phyloP scores from a whole-genome alignment of 1,140 invertebrate genomes.

The Samia ricini region DNA sequence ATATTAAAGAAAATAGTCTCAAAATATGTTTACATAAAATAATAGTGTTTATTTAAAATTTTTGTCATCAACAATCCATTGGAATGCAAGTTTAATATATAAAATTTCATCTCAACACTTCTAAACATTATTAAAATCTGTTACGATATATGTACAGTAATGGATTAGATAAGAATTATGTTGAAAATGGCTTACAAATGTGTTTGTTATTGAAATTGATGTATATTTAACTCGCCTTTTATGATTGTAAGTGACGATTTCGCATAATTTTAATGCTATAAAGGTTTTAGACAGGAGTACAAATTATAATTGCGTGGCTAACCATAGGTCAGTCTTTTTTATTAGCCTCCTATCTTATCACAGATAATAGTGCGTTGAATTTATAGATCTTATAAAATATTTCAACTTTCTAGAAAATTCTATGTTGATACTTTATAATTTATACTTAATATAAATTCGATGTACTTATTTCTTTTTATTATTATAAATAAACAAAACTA shows the following conservation, averaged over 20 bases:
- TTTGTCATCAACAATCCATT: not conserved
- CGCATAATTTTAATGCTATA: constrained; percentile 29
- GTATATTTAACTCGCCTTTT: constrained; percentile 13
- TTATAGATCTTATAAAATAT: not conserved
- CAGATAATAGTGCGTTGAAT: not conserved
- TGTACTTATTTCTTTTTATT: not conserved
- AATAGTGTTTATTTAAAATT: not conserved
- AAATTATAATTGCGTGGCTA: constrained; percentile 20
- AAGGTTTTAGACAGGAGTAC: constrained; percentile 29
- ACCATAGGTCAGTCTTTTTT: not conserved
- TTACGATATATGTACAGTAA: constrained; percentile 13
- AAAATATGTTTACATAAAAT: not conserved
- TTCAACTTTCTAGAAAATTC: not conserved
- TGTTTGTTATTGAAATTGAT: constrained; percentile 34
- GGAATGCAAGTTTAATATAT: not conserved
- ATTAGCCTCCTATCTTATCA: constrained; percentile 3
- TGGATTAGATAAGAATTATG: constrained; percentile 17
- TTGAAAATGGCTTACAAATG: constrained; percentile 22
- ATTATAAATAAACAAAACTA: too few species aligned
- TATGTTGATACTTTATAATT: not conserved
- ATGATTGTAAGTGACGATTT: constrained; percentile 19
- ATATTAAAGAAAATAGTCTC: not conserved
- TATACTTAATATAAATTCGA: not conserved
- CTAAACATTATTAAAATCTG: not conserved
- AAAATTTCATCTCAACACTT: not conserved